Evolutionary conservation across 2,113 vertebrate species (phyloP).

Genomic region (Stigmatopora argus): DNA sequence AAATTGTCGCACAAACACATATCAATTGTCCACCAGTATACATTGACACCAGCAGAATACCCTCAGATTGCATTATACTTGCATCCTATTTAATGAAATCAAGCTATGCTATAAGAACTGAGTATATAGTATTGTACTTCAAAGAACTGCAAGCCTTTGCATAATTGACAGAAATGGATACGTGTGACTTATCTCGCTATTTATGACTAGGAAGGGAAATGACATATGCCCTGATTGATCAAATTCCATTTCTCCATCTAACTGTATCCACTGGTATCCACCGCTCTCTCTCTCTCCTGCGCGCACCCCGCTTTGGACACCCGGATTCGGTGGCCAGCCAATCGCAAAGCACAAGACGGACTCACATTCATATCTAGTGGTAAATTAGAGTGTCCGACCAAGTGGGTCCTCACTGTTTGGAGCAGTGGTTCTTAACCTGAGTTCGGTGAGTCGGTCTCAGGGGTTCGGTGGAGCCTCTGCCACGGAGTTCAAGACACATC

Average conservation of each 20-base stretch:
- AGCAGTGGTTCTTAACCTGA: no score
- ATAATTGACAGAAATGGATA: neutral
- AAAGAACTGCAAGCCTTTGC: neutral
- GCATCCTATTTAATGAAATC: neutral
- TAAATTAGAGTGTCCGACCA: no score
- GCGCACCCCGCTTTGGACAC: no score
- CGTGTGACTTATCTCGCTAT: neutral
- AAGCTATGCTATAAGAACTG: neutral
- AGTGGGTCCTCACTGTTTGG: no score
- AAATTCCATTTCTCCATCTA: conserved; percentile 26
- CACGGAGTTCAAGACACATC: no score
- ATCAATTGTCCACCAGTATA: neutral
- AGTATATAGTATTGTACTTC: neutral
- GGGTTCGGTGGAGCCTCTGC: no score
- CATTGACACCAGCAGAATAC: neutral
- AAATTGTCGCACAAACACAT: conserved; percentile 46
- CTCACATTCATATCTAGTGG: no score
- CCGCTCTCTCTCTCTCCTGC: conserved; percentile 24
- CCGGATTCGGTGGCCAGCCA: no score
- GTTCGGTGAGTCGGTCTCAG: no score
- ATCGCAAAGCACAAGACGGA: no score
- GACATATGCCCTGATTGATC: conserved; percentile 41
- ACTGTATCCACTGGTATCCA: conserved; percentile 25
- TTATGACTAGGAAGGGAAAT: conserved; percentile 16
- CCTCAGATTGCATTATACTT: neutral